Evolutionary conservation across 2,888 invertebrate genomes (phyloP).

Genomic region (Ariolimax columbianus): DNA sequence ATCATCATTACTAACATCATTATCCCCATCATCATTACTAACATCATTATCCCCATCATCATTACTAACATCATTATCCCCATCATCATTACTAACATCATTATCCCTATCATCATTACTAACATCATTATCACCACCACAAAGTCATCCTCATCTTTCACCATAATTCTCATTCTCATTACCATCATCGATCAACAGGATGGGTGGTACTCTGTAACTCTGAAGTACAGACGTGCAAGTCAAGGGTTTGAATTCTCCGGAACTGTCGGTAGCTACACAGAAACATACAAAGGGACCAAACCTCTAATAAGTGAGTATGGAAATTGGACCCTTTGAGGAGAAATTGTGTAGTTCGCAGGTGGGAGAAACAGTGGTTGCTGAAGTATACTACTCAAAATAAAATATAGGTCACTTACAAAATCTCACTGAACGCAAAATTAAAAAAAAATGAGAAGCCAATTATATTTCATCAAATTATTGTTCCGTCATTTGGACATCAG

Average conservation of each 20-base stretch:
- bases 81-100: background rate
- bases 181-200: slow-evolving; percentile 24
- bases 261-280: slow-evolving; percentile 15
- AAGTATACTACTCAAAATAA: no score
- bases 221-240: slow-evolving; percentile 33
- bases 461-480: no score
- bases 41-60: no score
- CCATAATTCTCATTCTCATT: background rate
- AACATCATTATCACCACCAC: background rate
- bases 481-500: no score
- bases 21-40: no score
- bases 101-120: background rate
- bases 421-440: no score
- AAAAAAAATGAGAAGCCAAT: no score
- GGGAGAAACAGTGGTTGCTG: no score
- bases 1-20: background rate
- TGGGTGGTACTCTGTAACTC: slow-evolving; percentile 45
- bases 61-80: background rate
- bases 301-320: slow-evolving; percentile 34
- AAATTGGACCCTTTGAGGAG: no score
- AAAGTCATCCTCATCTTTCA: background rate
- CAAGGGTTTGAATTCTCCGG: slow-evolving; percentile 25
- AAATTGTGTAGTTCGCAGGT: no score
- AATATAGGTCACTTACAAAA: no score
- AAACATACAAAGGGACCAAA: slow-evolving; percentile 15